Conservation (phyloP, 2,888 invertebrate genomes). For the Nemotelus nigrinus region DNA sequence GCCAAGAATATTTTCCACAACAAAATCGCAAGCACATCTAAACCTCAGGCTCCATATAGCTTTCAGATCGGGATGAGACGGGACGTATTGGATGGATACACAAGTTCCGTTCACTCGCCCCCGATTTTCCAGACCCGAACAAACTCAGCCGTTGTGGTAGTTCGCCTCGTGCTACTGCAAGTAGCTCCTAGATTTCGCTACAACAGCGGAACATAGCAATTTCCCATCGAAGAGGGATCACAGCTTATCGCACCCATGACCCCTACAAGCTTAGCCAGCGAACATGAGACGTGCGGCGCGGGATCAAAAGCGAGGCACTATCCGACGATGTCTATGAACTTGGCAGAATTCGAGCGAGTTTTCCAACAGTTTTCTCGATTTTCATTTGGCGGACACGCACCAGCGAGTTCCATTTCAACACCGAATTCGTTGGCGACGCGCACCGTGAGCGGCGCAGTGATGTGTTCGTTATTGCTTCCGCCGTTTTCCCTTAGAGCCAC, state of each 20-base stretch:
- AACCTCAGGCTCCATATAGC: too few species aligned
- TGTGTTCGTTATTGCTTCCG: not conserved
- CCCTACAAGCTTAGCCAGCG: conserved; percentile 11
- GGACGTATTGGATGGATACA: too few species aligned
- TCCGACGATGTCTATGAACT: conserved; percentile 24
- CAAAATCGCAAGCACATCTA: too few species aligned
- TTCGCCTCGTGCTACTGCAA: too few species aligned
- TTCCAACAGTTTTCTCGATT: conserved; percentile 36
- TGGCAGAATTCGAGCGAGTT: conserved; percentile 26
- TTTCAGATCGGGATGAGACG: too few species aligned
- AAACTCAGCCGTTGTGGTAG: not conserved
- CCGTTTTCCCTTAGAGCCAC: not conserved
- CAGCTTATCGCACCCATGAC: conserved; percentile 28
- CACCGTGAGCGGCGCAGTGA: not conserved
- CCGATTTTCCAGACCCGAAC: conserved; percentile 15
- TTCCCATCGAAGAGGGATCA: not conserved
- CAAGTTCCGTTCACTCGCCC: not conserved
- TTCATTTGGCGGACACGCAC: conserved; percentile 33
- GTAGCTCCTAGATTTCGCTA: not conserved
- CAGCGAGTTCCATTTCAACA: not conserved
- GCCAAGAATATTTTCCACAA: too few species aligned
- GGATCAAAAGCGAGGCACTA: not conserved
- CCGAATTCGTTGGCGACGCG: too few species aligned
- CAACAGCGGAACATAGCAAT: not conserved
- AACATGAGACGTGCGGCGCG: not conserved